phyloP scores from a whole-genome alignment of 2,888 invertebrate genomes.

The Ctena decussata region DNA sequence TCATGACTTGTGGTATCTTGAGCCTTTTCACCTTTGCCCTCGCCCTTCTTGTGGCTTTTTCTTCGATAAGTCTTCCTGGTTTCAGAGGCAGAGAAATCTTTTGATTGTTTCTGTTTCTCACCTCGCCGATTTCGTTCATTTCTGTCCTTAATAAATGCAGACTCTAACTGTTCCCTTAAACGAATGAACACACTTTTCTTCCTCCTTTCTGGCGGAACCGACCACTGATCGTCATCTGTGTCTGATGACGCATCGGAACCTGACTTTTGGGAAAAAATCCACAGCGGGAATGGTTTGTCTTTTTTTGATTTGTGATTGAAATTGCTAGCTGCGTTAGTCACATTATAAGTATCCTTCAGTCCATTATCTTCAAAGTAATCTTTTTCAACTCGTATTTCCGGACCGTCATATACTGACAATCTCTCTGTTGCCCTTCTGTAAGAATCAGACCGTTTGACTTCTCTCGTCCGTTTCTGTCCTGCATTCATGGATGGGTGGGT shows the following conservation, averaged over 20 bases:
- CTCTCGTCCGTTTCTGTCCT: slow-evolving; percentile 52
- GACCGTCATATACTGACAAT: slow-evolving; percentile 38
- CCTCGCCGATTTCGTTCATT: neutral
- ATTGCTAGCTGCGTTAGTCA: neutral
- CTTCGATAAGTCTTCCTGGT: neutral
- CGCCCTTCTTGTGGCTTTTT: neutral
- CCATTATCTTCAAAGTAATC: slow-evolving; percentile 20
- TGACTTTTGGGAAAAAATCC: slow-evolving; percentile 52
- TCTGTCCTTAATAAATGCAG: slow-evolving; percentile 44
- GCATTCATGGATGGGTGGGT: slow-evolving; percentile 41
- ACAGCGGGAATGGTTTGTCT: neutral
- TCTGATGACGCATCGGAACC: slow-evolving; percentile 64
- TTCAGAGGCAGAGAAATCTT: neutral
- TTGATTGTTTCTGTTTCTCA: neutral
- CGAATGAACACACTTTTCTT: slow-evolving; percentile 61
- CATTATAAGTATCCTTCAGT: neutral
- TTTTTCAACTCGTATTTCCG: too few relatives aligned
- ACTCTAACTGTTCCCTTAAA: slow-evolving; percentile 55
- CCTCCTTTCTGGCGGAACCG: slow-evolving; percentile 44
- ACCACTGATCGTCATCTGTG: slow-evolving; percentile 59
- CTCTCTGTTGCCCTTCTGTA: slow-evolving; percentile 53
- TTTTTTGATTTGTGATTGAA: neutral
- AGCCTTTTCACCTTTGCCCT: too few relatives aligned
- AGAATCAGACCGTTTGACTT: slow-evolving; percentile 54
- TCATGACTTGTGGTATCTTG: too few relatives aligned